phyloP scores from a whole-genome alignment of 2,113 vertebrate species.

The Solea senegalensis region DNA sequence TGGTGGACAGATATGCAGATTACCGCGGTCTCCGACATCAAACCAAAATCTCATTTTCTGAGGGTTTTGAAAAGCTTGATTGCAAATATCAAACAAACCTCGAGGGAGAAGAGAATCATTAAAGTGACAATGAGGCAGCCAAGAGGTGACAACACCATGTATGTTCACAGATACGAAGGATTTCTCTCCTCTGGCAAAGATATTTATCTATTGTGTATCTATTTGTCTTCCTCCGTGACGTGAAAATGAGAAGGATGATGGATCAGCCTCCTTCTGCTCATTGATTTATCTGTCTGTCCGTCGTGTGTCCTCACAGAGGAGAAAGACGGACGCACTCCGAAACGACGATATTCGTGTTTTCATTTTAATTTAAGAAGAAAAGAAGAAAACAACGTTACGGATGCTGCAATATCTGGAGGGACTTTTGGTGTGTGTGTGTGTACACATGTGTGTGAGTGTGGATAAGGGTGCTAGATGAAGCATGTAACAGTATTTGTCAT shows the following conservation, averaged over 20 bases:
- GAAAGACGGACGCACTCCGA: conserved; percentile 3
- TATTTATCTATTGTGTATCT: conserved; percentile 41
- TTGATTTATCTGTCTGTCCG: conserved; percentile 40
- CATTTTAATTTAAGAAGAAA: not conserved
- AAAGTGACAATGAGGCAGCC: conserved; percentile 29
- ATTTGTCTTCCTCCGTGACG: conserved; percentile 44
- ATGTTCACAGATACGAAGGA: conserved; percentile 47
- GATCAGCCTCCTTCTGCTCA: conserved; percentile 24
- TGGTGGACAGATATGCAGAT: conserved; percentile 33
- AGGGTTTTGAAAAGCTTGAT: conserved; percentile 32
- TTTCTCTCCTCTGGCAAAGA: conserved; percentile 40
- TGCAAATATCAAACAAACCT: conserved; percentile 32
- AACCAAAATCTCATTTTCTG: conserved; percentile 18
- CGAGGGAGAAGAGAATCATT: conserved; percentile 4
- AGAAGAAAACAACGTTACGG: conserved; percentile 7
- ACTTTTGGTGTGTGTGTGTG: conserved; percentile 25
- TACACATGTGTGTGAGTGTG: conserved; percentile 11
- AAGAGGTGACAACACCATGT: conserved; percentile 9
- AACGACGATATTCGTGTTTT: not conserved
- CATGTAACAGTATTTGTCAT: conserved; percentile 76
- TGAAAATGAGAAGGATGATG: conserved; percentile 36
- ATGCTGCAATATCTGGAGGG: conserved; percentile 18
- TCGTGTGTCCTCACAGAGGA: conserved; percentile 19
- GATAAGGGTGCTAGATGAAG: conserved; percentile 59
- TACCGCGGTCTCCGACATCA: conserved; percentile 1